Base-by-base conservation (phyloP, 2,113 vertebrate genomes). In the Ptilorrhoa leucosticta region DNA sequence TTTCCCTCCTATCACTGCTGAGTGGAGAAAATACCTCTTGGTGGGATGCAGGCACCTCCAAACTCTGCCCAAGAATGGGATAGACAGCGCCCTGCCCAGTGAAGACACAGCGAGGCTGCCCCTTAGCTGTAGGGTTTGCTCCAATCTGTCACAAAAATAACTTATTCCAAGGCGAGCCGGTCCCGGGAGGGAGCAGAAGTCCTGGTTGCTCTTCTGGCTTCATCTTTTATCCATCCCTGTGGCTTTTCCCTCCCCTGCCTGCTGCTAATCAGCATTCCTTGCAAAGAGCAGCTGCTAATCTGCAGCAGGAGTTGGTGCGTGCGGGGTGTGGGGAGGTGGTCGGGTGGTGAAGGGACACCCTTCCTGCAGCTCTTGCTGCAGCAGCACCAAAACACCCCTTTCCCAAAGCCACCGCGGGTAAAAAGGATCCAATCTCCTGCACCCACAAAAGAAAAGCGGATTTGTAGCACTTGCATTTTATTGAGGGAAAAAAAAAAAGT, bases 221-320 rank as follows among this genome's bases (percentile, higher is more conserved):
- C 90, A 71, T 91, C 82, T 91, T 93, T 91, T 86, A 86, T 93
- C 94, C 90, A 68, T 71, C 92, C 96, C 88, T 39, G 68, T 89
- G 93, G 88, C 72, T 96, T 93, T 96, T 90, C 86, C 63, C 58
- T 93, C 68, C 87, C 93, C 68, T 71, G 95, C 82, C 79, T 93
- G 96, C 93, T 60, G 83, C 93, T 96, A 70, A 96, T 96, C 96
- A 96, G 86, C 94, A 95, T 97, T 83, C 90, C 83, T 71, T 3
- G 26, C 72, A 64, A 96, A 78, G 75, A 94, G 93, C 96, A 94
- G 90, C 94, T 96, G 93, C 64, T 93, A 61, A 94, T 93, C 85
- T 83, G 84, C 81, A 23, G 58, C 28, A 16, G 77, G 57, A 33
- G 76, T 40, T 42, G 50, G 64, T 18, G 58, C 1, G 2, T 24